Base-by-base conservation (phyloP, 2,797 vertebrate genomes). In the Pachyuromys duprasi region DNA sequence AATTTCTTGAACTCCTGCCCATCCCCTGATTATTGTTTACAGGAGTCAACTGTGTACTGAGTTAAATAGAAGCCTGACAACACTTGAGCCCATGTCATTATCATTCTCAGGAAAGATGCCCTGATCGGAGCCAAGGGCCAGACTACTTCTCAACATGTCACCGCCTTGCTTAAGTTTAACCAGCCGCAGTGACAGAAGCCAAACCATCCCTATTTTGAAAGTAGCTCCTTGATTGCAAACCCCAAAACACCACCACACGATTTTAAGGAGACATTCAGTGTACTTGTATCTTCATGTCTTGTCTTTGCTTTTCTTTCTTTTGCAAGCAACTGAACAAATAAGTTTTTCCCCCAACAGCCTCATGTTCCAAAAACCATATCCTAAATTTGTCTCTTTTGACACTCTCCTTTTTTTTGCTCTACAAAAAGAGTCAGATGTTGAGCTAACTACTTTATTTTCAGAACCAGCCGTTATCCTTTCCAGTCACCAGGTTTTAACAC, bases 151-250 rank as follows among this genome's bases (percentile, higher is more conserved):
- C 36, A 49, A 60, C 1, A 9, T 6, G 57, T 24, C 88, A 76
- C 24, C 26, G 28, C 24, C 24, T 36, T 49, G 22, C 93, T 90
- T 75, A 93, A 87, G 87, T 74, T 70, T 70, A 95, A 89, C 33
- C 94, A 97, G 80, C 33, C 74, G 84, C 15, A 84, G 75, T 4
- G 92, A 87, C 28, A 69, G 69, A 93, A 94, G 63, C 11, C 83
- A 92, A 92, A 90, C 89, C 2, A 5, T 65, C 91, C 92, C 39
- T n/a, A 8, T 15, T 14, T 33, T 89, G 1, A 26, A 91, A 65
- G 36, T 3, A 42, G 0, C 6, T 69, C 28, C 67, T 45, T 91
- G 60, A 93, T 78, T 39, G 76, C 79, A 96, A 86, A 92, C 65
- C n/a, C 60, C 33, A 65, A 95, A 79, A 86, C 60, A 86, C 82